A percentile compares a stretch with the other conserved stretches of the same genome.
Evolutionary conservation across 2,113 vertebrate species (phyloP).

Genomic region (Caloenas nicobarica): DNA sequence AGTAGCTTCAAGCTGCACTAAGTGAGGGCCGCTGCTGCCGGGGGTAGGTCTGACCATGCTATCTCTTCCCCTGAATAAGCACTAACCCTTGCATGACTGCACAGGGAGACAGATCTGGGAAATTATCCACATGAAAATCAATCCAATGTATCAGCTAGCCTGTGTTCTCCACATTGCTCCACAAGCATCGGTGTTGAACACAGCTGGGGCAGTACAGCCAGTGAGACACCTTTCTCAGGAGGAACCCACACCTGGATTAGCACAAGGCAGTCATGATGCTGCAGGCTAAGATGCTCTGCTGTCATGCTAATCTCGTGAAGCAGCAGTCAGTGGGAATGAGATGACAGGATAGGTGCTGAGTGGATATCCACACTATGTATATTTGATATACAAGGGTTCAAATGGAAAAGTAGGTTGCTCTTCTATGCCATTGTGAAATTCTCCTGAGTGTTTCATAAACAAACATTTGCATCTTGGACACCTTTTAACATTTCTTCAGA

Average conservation of each 20-base stretch:
- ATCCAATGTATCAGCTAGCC: not conserved
- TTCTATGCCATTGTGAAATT: constrained; percentile 25
- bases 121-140: not conserved
- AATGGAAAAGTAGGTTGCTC: constrained; percentile 21
- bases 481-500: constrained; percentile 61
- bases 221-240: not conserved
- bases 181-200: not conserved
- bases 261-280: not conserved
- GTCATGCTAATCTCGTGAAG: not conserved
- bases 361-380: not conserved
- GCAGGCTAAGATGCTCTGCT: not conserved
- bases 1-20: not conserved
- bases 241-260: not conserved
- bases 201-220: not conserved
- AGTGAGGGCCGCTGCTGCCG: not conserved
- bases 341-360: not conserved
- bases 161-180: fast-evolving
- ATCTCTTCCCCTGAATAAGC: not conserved
- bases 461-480: constrained; percentile 51
- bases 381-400: constrained; percentile 31
- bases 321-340: not conserved
- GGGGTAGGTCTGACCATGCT: not conserved
- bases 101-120: not conserved
- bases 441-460: not conserved
- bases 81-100: not conserved